Evolutionary conservation across 2,888 invertebrate species (phyloP).

Genomic region (Tetrapedia diversipes): DNA sequence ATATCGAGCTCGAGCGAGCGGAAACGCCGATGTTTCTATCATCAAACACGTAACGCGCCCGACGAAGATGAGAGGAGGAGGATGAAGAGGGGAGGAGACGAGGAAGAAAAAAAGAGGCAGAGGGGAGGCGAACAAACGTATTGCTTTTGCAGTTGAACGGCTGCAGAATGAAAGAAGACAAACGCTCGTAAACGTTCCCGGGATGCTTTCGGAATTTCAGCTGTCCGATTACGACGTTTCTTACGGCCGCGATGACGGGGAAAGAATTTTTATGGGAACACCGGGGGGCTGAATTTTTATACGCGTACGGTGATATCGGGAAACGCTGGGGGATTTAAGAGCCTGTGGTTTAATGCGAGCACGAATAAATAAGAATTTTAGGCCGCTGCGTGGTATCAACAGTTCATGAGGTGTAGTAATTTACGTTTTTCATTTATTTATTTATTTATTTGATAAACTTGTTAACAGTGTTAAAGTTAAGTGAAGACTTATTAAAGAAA

Average conservation of each 20-base stretch:
- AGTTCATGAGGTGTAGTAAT: background rate
- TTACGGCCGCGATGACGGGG: slow-evolving; percentile 6
- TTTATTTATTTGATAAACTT: too few relatives aligned
- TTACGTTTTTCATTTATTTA: too few relatives aligned
- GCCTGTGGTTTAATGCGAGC: background rate
- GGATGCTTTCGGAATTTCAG: slow-evolving; percentile 19
- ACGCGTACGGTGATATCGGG: background rate
- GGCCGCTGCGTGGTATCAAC: too few relatives aligned
- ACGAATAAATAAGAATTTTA: background rate
- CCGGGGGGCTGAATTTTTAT: background rate
- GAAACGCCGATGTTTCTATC: slow-evolving; percentile 42
- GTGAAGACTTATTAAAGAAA: too few relatives aligned
- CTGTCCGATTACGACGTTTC: slow-evolving; percentile 25
- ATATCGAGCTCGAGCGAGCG: slow-evolving; percentile 49
- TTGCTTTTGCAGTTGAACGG: slow-evolving; percentile 32
- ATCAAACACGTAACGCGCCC: slow-evolving; percentile 23
- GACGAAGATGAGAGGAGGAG: background rate
- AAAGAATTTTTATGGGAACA: slow-evolving; percentile 10
- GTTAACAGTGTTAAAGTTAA: too few relatives aligned
- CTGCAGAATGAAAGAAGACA: slow-evolving; percentile 9
- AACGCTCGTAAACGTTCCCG: slow-evolving; percentile 3
- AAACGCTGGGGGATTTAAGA: background rate
- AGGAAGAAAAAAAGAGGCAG: too few relatives aligned
- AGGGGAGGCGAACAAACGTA: slow-evolving; percentile 2
- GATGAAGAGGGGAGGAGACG: too few relatives aligned